A percentile compares a stretch with the other conserved stretches of the same genome.
These are phyloP conservation scores for Idaea straminata DNA, from an alignment of 2,888 invertebrate genomes.

Conservation along the genomic window DNA sequence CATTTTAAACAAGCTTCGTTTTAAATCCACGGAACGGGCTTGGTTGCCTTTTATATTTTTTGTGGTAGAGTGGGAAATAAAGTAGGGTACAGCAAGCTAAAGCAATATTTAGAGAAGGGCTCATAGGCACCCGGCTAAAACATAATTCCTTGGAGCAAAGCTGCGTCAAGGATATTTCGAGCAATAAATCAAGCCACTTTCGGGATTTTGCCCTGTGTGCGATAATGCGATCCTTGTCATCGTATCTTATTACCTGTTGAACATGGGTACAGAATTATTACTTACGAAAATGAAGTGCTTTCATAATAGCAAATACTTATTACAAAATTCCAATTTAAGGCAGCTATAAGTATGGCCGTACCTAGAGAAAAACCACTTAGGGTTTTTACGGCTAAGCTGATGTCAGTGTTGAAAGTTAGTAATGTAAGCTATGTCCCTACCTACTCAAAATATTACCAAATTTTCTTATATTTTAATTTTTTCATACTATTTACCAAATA, in stretches of 20 bases:
- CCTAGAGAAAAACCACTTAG: background rate
- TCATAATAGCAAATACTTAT: slow-evolving; percentile 14
- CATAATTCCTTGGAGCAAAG: slow-evolving; percentile 43
- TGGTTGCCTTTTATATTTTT: background rate
- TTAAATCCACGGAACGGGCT: background rate
- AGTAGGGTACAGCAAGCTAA: slow-evolving; percentile 15
- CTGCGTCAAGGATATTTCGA: slow-evolving; percentile 52
- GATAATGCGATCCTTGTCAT: slow-evolving; percentile 63
- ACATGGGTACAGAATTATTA: slow-evolving; percentile 50
- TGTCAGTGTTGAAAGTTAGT: no score
- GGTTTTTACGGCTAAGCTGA: background rate
- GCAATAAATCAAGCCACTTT: slow-evolving; percentile 62
- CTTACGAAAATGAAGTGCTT: slow-evolving; percentile 36
- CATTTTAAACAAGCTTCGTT: background rate
- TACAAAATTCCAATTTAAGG: background rate
- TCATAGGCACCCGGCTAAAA: slow-evolving; percentile 38
- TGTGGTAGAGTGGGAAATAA: slow-evolving; percentile 13
- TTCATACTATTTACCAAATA: no score
- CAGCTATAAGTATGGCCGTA: background rate
- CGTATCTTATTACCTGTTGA: slow-evolving; percentile 67
- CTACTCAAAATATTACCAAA: no score
- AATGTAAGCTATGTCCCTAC: no score
- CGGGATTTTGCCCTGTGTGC: slow-evolving; percentile 53
- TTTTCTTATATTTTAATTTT: no score
- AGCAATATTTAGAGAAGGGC: slow-evolving; percentile 26